Evolutionary conservation across 2,797 vertebrate genomes (phyloP), one percentile per base, ranked within the genome.

Genomic region (Centroberyx gerrardi): DNA sequence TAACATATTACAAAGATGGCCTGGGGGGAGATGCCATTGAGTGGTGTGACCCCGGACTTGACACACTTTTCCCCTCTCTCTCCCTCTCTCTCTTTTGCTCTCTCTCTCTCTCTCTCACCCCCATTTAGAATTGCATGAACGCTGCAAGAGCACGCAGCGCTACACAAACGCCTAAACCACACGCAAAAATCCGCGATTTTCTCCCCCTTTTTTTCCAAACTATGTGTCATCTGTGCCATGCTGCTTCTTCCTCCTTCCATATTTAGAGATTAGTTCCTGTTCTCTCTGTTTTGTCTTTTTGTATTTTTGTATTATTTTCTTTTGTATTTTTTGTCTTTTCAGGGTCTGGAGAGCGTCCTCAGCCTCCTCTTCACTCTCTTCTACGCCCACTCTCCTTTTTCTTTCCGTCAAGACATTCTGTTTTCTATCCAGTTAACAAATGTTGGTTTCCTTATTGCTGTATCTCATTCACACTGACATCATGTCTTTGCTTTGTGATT

Each of bases 21-120:
- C 89, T 77, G 62, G 61, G 85, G 81, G 62, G 48, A 46, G 71
- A 69, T 84, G 80, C 80, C 76, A 78, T 56, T 62, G 70, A 88
- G 87, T 70, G 46, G 56, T 82, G 67, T 85, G 87, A 91, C 90
- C 78, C 82, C 68, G 65, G 59, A 82, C 80, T 55, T 94, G 93
- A 94, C 90, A 93, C 87, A 90, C 87, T 89, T 91, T 88, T 68
- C 62, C 48, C 76, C 40, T 4, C 55, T 78, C 54, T 58, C 18
- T 71, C 66, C 71, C 63, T 66, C 63, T 70, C 62, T 80, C 51
- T 61, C 42, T 36, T n/a, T 53, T 29, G 22, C 8, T 52, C 14
- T 38, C 8, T 49, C 28, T 38, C n/a, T 17, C 70, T 56, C 48
- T 44, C 44, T 48, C 44, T 18, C 53, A 31, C 29, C 27, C 33